A percentile compares a stretch with the other conserved stretches of the same genome.
phyloP scores from a whole-genome alignment of 2,113 vertebrate genomes.

The Thermophis baileyi region DNA sequence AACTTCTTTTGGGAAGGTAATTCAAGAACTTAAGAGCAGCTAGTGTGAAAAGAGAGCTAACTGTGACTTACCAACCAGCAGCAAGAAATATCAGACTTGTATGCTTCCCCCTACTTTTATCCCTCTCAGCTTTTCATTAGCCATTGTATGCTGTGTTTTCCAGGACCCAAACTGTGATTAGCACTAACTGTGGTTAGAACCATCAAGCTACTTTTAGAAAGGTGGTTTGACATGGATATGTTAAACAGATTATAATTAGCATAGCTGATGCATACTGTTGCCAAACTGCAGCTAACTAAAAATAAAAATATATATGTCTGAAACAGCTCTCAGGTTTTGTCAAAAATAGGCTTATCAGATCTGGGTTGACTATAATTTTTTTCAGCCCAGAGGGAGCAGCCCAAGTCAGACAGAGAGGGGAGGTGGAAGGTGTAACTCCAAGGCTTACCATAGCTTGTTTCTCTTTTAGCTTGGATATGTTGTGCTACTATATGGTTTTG shows the following conservation, averaged over 20 bases:
- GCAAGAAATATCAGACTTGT: background rate
- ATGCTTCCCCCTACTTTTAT: background rate
- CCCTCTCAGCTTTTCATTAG: background rate
- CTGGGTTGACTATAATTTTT: background rate
- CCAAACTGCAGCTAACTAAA: background rate
- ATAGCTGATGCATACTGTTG: background rate
- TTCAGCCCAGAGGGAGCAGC: background rate
- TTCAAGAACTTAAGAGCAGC: background rate
- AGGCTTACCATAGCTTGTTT: background rate
- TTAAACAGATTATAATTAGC: background rate
- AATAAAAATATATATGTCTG: background rate
- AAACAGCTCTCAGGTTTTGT: background rate
- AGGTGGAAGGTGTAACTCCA: background rate
- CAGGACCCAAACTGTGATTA: background rate
- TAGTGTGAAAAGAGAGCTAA: background rate
- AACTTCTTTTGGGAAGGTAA: no score
- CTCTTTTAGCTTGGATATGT: background rate
- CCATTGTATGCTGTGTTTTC: background rate
- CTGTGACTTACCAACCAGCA: background rate
- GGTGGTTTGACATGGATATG: background rate
- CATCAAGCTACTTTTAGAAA: background rate
- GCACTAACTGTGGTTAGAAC: background rate
- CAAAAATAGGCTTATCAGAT: background rate
- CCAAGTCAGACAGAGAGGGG: background rate
- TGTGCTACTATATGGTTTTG: background rate